Evolutionary conservation across 2,113 vertebrate species (phyloP).

Genomic region (Ceyx melanurus): DNA sequence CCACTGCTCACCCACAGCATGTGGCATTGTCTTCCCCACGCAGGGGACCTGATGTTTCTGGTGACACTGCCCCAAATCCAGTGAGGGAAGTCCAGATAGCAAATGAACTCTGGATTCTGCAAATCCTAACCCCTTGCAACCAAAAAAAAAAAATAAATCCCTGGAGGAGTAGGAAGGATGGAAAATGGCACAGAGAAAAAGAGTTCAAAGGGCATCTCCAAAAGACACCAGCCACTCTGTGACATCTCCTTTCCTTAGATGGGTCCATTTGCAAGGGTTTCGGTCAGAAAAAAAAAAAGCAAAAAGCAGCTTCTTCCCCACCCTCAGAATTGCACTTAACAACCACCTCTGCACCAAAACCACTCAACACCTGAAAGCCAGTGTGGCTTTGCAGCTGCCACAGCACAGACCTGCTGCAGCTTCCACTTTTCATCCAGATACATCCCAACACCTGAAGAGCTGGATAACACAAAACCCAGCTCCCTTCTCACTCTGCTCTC

Average conservation of each 20-base stretch:
- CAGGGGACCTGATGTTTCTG: not conserved
- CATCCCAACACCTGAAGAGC: not conserved
- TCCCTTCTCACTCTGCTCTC: not conserved
- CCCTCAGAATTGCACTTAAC: not conserved
- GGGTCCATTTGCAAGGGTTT: not conserved
- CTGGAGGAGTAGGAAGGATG: not conserved
- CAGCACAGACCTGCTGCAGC: not conserved
- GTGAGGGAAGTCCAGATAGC: not conserved
- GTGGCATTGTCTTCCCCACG: not conserved
- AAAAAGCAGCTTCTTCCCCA: not conserved
- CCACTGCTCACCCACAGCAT: accelerated
- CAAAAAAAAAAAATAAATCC: not conserved
- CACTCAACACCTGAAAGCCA: not conserved
- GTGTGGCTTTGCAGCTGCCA: accelerated
- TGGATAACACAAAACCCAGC: not conserved
- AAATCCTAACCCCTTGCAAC: not conserved
- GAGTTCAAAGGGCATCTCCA: not conserved
- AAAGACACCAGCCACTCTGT: not conserved
- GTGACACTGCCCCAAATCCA: not conserved
- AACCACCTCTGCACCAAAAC: accelerated
- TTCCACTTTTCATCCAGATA: not conserved
- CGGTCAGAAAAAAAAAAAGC: not conserved
- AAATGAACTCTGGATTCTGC: not conserved
- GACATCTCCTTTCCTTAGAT: not conserved
- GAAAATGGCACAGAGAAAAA: not conserved